Evolutionary conservation across 2,888 invertebrate genomes (phyloP).

Genomic region (Sinelater perroti): DNA sequence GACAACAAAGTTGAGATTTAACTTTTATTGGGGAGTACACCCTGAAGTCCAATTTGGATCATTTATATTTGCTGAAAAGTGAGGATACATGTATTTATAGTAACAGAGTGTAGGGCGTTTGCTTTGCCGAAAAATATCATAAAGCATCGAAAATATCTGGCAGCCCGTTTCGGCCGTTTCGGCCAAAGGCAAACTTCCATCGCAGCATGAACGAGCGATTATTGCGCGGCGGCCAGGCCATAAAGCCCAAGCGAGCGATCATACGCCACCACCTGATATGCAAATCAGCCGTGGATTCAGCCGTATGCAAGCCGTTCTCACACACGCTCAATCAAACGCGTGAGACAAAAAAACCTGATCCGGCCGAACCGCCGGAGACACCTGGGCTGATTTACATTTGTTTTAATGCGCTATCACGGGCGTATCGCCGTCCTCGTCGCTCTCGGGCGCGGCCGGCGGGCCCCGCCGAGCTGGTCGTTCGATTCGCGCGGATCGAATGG

Average conservation of each 20-base stretch:
- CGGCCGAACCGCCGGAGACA: constrained; percentile 41
- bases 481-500: constrained; percentile 40
- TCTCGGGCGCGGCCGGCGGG: constrained; percentile 4
- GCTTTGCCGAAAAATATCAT: too few relatives aligned
- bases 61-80: too few relatives aligned
- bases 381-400: constrained; percentile 40
- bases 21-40: too few relatives aligned
- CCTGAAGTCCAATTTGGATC: too few relatives aligned
- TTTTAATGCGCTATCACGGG: constrained; percentile 36
- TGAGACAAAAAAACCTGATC: constrained; percentile 41
- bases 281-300: constrained; percentile 40
- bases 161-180: too few relatives aligned
- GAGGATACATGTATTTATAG: too few relatives aligned
- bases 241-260: constrained; percentile 34
- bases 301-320: constrained; percentile 41
- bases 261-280: constrained; percentile 42
- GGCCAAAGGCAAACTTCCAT: too few relatives aligned
- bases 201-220: too few relatives aligned
- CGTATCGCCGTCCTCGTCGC: constrained; percentile 20
- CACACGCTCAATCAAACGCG: constrained; percentile 41
- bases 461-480: constrained; percentile 33
- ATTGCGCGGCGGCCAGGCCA: too few relatives aligned
- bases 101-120: too few relatives aligned
- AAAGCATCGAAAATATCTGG: too few relatives aligned
- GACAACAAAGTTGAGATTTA: too few relatives aligned